Evolutionary conservation across 2,113 vertebrate species (phyloP).

Genomic region (Shinisaurus crocodilurus): DNA sequence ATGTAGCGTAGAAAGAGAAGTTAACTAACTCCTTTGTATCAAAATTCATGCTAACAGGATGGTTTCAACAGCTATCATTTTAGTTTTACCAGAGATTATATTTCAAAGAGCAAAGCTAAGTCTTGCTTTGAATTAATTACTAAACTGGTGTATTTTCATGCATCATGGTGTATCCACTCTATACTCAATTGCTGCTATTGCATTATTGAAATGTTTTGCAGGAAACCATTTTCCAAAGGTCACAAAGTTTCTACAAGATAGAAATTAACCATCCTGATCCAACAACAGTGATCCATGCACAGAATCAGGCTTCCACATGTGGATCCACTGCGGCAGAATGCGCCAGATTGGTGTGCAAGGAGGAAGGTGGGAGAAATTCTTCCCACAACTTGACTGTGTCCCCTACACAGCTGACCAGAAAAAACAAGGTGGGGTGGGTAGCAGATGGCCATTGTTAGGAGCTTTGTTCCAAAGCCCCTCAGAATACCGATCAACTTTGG

Average conservation of each 20-base stretch:
- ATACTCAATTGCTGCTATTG: slow-evolving; percentile 2
- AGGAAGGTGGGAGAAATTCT: not conserved
- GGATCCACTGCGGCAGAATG: not conserved
- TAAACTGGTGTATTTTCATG: not conserved
- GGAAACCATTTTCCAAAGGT: slow-evolving; percentile 69
- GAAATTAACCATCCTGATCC: not conserved
- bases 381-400: not conserved
- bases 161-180: not conserved
- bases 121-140: not conserved
- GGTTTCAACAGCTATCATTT: not conserved
- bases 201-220: slow-evolving; percentile 59
- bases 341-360: not conserved
- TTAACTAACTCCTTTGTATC: slow-evolving; percentile 24
- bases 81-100: slow-evolving; percentile 6
- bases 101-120: slow-evolving; percentile 4
- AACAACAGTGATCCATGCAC: not conserved
- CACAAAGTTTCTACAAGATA: slow-evolving; percentile 39
- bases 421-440: not conserved
- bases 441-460: not conserved
- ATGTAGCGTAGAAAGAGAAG: slow-evolving; percentile 28
- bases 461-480: not conserved
- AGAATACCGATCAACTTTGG: not conserved
- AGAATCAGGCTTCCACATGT: not conserved
- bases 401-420: not conserved
- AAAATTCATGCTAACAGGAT: slow-evolving; percentile 29